A percentile compares a stretch with the other conserved stretches of the same genome.
Evolutionary conservation across 2,888 invertebrate species (phyloP).

Genomic region (Prosopocoilus inquinatus): DNA sequence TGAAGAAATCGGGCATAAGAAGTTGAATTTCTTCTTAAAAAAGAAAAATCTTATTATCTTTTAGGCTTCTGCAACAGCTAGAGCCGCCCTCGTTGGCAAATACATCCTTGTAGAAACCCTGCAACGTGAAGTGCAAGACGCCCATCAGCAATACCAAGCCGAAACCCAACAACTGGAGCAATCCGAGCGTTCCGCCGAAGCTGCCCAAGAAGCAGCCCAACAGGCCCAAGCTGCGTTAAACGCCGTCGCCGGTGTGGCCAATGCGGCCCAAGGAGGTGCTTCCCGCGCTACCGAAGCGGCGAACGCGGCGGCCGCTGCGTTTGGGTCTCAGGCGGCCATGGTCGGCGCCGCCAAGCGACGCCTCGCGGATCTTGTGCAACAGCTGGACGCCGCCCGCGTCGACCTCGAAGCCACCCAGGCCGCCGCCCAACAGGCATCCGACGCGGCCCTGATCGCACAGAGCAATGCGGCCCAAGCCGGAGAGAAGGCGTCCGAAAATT

Average conservation of each 20-base stretch:
- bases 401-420: slow-evolving; percentile 74
- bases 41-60: neutral
- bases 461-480: slow-evolving; percentile 74
- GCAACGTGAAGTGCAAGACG: slow-evolving; percentile 72
- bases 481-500: slow-evolving; percentile 39
- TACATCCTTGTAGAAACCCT: slow-evolving; percentile 55
- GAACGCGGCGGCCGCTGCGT: slow-evolving; percentile 69
- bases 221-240: slow-evolving; percentile 54
- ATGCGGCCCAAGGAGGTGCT: slow-evolving; percentile 72
- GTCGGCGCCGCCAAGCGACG: slow-evolving; percentile 70
- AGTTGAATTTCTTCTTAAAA: too few species aligned
- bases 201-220: slow-evolving; percentile 70
- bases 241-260: slow-evolving; percentile 70
- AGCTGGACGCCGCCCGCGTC: slow-evolving; percentile 65
- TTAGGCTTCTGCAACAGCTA: slow-evolving; percentile 65
- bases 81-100: slow-evolving; percentile 64
- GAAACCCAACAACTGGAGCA: slow-evolving; percentile 71
- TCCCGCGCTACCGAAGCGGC: slow-evolving; percentile 73
- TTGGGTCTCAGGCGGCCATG: slow-evolving; percentile 76
- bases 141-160: slow-evolving; percentile 64
- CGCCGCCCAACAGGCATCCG: slow-evolving; percentile 68
- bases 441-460: slow-evolving; percentile 70
- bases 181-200: slow-evolving; percentile 67
- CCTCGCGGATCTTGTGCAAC: slow-evolving; percentile 63
- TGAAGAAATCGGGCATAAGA: too few species aligned